Conservation (phyloP, 2,113 vertebrate genomes). For the Apodemus sylvaticus region DNA sequence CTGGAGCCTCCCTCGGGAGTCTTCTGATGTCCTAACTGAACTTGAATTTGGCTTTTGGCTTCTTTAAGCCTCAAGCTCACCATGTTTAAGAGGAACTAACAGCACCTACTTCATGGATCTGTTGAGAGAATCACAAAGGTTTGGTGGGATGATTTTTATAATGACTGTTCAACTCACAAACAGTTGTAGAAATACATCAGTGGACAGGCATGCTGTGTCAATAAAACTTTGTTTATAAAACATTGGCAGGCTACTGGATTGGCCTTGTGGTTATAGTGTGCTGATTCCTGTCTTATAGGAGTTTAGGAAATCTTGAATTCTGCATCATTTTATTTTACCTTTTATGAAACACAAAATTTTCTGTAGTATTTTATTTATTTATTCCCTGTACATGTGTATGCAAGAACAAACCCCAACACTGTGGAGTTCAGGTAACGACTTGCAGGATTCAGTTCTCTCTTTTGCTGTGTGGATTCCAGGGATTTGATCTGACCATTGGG, state of each 20-base stretch:
- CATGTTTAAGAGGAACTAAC: neutral
- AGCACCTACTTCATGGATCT: neutral
- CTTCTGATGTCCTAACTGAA: neutral
- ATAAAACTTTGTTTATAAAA: constrained; percentile 7
- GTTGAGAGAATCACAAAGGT: neutral
- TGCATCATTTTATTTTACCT: neutral
- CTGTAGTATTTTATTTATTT: neutral
- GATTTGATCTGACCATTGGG: neutral
- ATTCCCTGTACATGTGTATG: neutral
- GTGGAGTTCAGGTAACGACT: neutral
- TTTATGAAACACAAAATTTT: neutral
- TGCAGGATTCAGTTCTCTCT: neutral
- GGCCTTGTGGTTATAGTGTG: neutral
- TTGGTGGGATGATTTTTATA: neutral
- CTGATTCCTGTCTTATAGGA: neutral
- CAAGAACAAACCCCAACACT: neutral
- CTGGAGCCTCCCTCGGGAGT: neutral
- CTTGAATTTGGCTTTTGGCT: neutral
- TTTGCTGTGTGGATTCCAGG: neutral
- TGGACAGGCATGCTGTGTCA: neutral
- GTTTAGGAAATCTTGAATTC: neutral
- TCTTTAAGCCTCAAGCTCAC: neutral
- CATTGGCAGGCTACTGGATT: neutral
- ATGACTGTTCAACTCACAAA: neutral
- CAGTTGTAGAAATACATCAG: neutral